phyloP scores from a whole-genome alignment of 2,797 vertebrate genomes.

The Thamnophis elegans region DNA sequence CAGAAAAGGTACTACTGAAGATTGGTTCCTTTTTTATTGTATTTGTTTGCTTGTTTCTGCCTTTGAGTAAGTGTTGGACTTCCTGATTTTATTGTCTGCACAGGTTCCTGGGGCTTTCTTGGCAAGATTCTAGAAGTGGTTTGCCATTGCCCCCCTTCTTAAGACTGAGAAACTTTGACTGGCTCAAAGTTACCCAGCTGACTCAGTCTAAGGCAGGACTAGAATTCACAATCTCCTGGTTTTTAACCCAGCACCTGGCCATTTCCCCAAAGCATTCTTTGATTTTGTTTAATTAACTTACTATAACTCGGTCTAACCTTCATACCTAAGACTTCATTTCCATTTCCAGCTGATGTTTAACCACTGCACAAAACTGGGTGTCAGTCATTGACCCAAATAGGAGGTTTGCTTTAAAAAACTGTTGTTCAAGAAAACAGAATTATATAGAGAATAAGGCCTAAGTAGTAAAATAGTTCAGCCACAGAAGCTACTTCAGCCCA shows the following conservation, averaged over 20 bases:
- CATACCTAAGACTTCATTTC: too few species aligned
- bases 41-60: neutral
- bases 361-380: neutral
- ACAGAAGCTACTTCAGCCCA: neutral
- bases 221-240: neutral
- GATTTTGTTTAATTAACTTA: too few species aligned
- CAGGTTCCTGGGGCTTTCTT: neutral
- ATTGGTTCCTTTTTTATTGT: neutral
- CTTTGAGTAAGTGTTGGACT: neutral
- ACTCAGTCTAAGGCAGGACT: neutral
- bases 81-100: neutral
- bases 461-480: neutral
- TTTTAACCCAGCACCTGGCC: neutral
- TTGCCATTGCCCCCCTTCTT: neutral
- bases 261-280: too few species aligned
- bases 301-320: too few species aligned
- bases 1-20: neutral
- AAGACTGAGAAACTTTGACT: neutral
- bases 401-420: neutral
- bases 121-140: neutral
- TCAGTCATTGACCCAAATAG: neutral
- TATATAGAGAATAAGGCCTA: neutral
- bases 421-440: neutral
- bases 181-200: neutral
- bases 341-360: neutral